Conservation (phyloP, 1,140 invertebrate genomes). For the Lycorma delicatula region DNA sequence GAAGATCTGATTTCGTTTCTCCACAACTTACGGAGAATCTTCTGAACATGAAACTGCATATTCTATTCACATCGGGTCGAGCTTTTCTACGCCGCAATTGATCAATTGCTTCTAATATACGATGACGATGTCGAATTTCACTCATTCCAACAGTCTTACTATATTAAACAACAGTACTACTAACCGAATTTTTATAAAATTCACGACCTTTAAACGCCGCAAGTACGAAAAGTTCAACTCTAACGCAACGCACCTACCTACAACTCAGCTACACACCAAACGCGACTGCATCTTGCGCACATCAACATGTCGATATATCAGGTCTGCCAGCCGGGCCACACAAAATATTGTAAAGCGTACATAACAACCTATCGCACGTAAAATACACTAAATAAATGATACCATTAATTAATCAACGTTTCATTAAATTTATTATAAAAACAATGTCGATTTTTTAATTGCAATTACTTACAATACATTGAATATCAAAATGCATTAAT, state of each 20-base stretch:
- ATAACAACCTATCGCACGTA: too few relatives aligned
- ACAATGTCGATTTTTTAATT: too few relatives aligned
- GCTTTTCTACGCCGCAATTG: slow-evolving; percentile 71
- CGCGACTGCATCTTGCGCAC: slow-evolving; percentile 5
- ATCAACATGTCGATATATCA: slow-evolving; percentile 3
- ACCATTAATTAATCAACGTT: too few relatives aligned
- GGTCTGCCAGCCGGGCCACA: too few relatives aligned
- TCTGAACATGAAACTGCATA: slow-evolving; percentile 68
- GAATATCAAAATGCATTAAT: too few relatives aligned
- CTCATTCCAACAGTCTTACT: slow-evolving; percentile 12
- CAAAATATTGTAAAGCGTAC: too few relatives aligned
- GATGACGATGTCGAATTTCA: slow-evolving; percentile 33
- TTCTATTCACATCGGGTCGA: slow-evolving; percentile 69
- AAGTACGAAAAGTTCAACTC: background rate
- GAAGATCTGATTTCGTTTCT: slow-evolving; percentile 63
- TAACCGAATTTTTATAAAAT: background rate
- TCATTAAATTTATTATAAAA: too few relatives aligned
- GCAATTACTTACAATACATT: too few relatives aligned
- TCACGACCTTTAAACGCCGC: background rate
- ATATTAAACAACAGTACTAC: background rate
- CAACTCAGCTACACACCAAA: background rate
- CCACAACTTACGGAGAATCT: slow-evolving; percentile 59
- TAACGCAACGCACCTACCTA: background rate
- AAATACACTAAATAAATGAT: too few relatives aligned
- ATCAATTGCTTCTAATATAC: slow-evolving; percentile 76